Evolutionary conservation across 2,888 invertebrate genomes (phyloP).

Genomic region (Baccha elongata): DNA sequence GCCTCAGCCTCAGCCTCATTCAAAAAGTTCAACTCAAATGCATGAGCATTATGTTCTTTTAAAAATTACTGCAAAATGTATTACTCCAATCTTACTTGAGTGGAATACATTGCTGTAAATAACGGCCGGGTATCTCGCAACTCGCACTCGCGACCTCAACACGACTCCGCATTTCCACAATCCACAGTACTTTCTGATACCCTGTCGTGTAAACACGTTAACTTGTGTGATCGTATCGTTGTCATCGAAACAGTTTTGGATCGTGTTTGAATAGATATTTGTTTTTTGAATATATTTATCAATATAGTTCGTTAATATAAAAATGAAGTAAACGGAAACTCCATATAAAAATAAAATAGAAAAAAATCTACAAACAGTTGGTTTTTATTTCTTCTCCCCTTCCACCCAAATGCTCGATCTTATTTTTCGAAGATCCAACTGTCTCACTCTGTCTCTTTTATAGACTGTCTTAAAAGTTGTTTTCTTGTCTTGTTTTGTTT

Average conservation of each 20-base stretch:
- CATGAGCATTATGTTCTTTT: background rate
- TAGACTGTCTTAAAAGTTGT: constrained; percentile 45
- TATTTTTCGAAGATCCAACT: constrained; percentile 12
- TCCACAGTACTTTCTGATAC: constrained; percentile 60
- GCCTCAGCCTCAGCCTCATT: background rate
- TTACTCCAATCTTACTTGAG: constrained; percentile 24
- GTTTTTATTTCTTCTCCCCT: constrained; percentile 41
- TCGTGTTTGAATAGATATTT: constrained; percentile 32
- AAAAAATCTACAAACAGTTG: constrained; percentile 56
- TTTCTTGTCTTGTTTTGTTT: constrained; percentile 45
- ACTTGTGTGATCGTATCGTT: constrained; percentile 5
- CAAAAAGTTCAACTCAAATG: constrained; percentile 1
- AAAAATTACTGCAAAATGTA: background rate
- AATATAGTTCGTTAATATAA: constrained; percentile 42
- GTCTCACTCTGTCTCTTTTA: constrained; percentile 31
- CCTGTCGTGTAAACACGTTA: constrained; percentile 48
- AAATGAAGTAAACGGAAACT: constrained; percentile 24
- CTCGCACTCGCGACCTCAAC: constrained; percentile 7
- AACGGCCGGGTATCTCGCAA: background rate
- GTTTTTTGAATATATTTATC: constrained; percentile 7
- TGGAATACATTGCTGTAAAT: constrained; percentile 10
- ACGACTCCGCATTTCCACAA: constrained; percentile 23
- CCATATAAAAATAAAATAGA: constrained; percentile 7
- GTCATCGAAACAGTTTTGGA: constrained; percentile 29
- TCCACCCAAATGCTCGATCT: background rate